These are phyloP conservation scores for Fukomys damarensis DNA, from an alignment of 2,113 vertebrate genomes.

Conservation along the genomic window DNA sequence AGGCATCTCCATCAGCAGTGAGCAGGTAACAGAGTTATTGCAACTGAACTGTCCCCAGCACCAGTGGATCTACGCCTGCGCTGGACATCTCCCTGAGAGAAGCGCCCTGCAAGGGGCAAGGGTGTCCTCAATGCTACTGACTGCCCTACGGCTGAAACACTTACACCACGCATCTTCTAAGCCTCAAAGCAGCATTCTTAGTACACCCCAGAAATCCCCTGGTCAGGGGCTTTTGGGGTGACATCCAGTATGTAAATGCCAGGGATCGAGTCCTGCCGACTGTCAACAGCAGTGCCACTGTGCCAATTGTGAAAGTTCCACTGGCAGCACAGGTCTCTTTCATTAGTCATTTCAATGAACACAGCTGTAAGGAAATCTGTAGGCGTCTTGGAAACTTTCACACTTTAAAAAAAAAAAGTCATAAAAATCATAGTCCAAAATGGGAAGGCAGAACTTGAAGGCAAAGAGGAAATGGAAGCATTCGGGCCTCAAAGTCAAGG, in stretches of 20 bases:
- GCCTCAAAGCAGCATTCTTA: background rate
- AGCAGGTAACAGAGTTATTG: background rate
- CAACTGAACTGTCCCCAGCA: background rate
- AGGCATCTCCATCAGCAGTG: background rate
- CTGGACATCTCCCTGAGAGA: background rate
- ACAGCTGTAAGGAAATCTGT: slow-evolving; percentile 57
- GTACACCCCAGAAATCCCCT: slow-evolving; percentile 54
- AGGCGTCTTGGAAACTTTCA: slow-evolving; percentile 59
- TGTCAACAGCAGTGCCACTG: background rate
- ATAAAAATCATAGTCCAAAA: slow-evolving; percentile 16
- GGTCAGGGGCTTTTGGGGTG: slow-evolving; percentile 56
- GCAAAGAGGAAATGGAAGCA: background rate
- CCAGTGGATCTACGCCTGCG: accelerated
- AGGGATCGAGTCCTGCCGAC: background rate
- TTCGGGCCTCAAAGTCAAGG: background rate
- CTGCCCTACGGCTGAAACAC: background rate
- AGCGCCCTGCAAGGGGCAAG: too few relatives aligned
- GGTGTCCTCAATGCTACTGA: background rate
- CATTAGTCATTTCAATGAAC: slow-evolving; percentile 60
- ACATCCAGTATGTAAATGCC: slow-evolving; percentile 63
- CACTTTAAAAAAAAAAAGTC: background rate
- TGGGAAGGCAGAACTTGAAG: slow-evolving; percentile 26
- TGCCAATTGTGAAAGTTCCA: slow-evolving; percentile 16
- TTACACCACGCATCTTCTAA: background rate
- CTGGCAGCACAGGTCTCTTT: slow-evolving; percentile 9